Percentiles rank a stretch among this genome's conserved stretches.
phyloP scores from a whole-genome alignment of 2,888 invertebrate genomes.

The Aphidoletes aphidimyza region DNA sequence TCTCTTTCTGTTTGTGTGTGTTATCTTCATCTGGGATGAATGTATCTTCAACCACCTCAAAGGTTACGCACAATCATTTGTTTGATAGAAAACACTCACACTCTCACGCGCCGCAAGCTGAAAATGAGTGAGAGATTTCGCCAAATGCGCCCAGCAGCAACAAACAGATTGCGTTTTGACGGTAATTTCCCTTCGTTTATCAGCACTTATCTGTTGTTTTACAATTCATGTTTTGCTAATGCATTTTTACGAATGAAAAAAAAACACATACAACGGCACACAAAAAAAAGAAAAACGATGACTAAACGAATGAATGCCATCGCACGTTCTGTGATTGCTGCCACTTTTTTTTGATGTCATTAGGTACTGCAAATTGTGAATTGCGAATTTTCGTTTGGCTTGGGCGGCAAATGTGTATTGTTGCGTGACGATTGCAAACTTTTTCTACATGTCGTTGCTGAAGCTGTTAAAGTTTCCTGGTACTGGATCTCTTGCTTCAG shows the following conservation, averaged over 20 bases:
- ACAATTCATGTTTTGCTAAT: slow-evolving; percentile 5
- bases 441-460: too few species aligned
- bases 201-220: slow-evolving; percentile 16
- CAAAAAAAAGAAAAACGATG: not conserved
- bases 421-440: not conserved
- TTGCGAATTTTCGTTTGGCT: too few species aligned
- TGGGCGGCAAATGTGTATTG: too few species aligned
- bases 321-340: not conserved
- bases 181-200: slow-evolving; percentile 4
- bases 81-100: not conserved
- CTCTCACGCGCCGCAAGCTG: not conserved
- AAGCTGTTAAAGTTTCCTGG: too few species aligned
- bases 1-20: not conserved
- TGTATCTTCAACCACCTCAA: slow-evolving; percentile 6
- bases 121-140: not conserved
- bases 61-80: slow-evolving; percentile 19
- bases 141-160: not conserved
- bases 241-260: too few species aligned
- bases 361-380: too few species aligned
- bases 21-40: not conserved
- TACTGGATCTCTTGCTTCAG: too few species aligned
- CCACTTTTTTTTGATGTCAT: slow-evolving; percentile 1
- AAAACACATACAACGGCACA: not conserved
- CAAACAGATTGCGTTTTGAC: not conserved
- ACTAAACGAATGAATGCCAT: not conserved